A percentile compares a stretch with the other conserved stretches of the same genome.
phyloP scores from a whole-genome alignment of 64 coral and sea anemone species.

The Montipora efflorescens region DNA sequence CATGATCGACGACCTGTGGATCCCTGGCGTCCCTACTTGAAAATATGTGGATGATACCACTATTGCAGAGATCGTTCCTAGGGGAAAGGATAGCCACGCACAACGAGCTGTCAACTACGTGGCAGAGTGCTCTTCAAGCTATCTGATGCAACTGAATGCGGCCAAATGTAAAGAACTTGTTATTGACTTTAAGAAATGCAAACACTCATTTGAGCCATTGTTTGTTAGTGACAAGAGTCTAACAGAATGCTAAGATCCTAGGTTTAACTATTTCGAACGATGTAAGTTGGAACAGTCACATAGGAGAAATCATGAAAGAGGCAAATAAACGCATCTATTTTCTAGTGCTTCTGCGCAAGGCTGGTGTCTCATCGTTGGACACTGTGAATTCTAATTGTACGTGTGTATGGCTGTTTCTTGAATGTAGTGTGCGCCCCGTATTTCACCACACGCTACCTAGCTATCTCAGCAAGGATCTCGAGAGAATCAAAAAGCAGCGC shows the following conservation, averaged over 20 bases:
- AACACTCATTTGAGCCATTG: background rate
- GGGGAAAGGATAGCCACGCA: background rate
- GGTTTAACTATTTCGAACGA: background rate
- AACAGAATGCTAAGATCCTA: background rate
- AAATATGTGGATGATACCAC: background rate
- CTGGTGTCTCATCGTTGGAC: background rate
- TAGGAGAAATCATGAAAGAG: slow-evolving; percentile 23
- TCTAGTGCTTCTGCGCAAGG: background rate
- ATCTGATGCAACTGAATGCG: background rate
- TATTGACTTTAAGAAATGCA: background rate
- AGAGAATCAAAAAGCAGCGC: no score
- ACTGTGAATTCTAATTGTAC: slow-evolving; percentile 49
- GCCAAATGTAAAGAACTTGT: background rate
- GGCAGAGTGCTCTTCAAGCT: background rate
- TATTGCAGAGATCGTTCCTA: background rate
- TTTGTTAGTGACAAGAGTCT: background rate
- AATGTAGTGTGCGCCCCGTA: background rate
- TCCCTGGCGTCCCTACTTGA: background rate
- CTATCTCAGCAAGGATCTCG: no score
- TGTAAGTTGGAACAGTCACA: background rate
- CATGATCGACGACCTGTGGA: background rate
- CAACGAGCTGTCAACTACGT: background rate
- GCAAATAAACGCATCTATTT: slow-evolving; percentile 17
- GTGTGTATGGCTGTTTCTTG: slow-evolving; percentile 1
- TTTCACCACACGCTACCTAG: slow-evolving; percentile 25